Evolutionary conservation across 2,113 vertebrate species (phyloP).

Genomic region (Callipepla californica): DNA sequence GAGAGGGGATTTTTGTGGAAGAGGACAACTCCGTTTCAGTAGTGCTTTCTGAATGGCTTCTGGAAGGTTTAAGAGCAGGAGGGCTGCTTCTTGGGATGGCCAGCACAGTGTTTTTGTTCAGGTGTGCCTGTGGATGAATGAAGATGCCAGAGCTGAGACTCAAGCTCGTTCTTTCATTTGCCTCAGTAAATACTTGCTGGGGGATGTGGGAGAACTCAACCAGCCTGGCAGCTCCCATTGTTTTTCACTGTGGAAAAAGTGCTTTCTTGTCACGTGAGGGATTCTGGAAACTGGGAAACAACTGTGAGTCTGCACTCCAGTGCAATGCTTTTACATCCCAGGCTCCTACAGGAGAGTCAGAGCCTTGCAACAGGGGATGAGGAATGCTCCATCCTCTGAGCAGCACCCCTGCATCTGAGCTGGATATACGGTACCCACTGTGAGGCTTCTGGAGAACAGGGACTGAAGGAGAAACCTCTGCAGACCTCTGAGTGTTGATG

Average conservation of each 20-base stretch:
- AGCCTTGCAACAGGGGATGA: background rate
- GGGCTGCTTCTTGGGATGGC: background rate
- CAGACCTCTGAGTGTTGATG: background rate
- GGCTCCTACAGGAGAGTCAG: background rate
- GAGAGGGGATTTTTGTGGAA: background rate
- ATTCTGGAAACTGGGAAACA: background rate
- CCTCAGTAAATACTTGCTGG: background rate
- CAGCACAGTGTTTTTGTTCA: background rate
- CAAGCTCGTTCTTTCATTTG: background rate
- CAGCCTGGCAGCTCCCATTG: background rate
- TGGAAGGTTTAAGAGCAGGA: background rate
- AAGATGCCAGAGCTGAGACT: background rate
- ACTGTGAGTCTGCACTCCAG: rapidly evolving
- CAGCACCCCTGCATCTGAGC: no score
- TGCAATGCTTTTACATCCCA: background rate
- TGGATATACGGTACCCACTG: background rate
- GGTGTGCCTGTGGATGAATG: background rate
- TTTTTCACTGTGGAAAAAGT: background rate
- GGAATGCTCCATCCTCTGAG: background rate
- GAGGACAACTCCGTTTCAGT: background rate
- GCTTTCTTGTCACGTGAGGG: background rate
- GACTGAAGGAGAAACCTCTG: background rate
- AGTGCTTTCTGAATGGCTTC: background rate
- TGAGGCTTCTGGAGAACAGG: background rate
- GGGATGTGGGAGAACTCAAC: background rate